Evolutionary conservation across 1,140 invertebrate species (phyloP).

Genomic region (Eueides isabella): DNA sequence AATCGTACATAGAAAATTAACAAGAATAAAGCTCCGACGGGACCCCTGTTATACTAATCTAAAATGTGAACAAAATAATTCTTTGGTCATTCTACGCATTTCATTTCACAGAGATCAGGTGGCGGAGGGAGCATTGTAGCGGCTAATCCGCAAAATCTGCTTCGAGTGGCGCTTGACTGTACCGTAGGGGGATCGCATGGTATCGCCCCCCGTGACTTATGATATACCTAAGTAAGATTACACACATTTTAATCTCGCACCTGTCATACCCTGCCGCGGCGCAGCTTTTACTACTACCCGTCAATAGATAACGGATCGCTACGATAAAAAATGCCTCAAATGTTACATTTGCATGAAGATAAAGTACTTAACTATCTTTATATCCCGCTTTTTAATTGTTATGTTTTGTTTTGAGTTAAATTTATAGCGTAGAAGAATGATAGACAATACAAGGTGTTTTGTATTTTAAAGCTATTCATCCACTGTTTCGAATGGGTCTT

Average conservation of each 20-base stretch:
- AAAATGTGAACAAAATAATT: conserved; percentile 44
- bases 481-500: conserved; percentile 35
- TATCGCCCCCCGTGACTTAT: conserved; percentile 44
- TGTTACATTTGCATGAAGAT: conserved; percentile 45
- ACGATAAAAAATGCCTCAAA: conserved; percentile 39
- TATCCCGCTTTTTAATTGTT: conserved; percentile 34
- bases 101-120: conserved; percentile 52
- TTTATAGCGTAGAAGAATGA: conserved; percentile 28
- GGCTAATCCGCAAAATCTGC: conserved; percentile 58
- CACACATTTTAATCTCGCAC: conserved; percentile 53
- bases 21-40: background rate
- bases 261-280: conserved; percentile 43
- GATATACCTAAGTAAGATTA: conserved; percentile 51
- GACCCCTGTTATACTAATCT: conserved; percentile 24
- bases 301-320: conserved; percentile 52
- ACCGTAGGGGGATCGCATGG: conserved; percentile 31
- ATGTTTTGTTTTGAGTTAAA: conserved; percentile 36
- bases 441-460: conserved; percentile 19
- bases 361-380: conserved; percentile 40
- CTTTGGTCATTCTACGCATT: conserved; percentile 46
- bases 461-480: conserved; percentile 22
- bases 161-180: conserved; percentile 47
- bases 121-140: conserved; percentile 44
- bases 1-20: background rate
- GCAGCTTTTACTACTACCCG: conserved; percentile 47